A percentile compares a stretch with the other conserved stretches of the same genome.
phyloP scores from a whole-genome alignment of 37 sponge, comb jelly and placozoan species.

The Spongia lamella region DNA sequence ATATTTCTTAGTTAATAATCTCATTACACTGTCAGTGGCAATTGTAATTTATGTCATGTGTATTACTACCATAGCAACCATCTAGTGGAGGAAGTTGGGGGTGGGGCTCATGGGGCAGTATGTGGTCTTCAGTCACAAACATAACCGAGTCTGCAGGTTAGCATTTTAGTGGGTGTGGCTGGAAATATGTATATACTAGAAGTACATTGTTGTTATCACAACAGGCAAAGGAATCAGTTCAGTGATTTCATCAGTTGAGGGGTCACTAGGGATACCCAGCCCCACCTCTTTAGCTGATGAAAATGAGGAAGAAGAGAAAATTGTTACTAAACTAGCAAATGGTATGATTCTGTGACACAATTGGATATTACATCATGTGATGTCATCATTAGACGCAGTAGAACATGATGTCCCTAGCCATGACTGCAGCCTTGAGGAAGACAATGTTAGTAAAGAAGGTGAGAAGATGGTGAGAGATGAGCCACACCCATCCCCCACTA shows the following conservation, averaged over 20 bases:
- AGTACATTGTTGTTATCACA: background rate
- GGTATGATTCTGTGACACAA: too few relatives aligned
- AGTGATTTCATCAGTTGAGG: constrained; percentile 74
- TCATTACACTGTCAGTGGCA: too few relatives aligned
- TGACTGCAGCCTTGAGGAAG: background rate
- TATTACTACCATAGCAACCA: too few relatives aligned
- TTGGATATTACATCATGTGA: too few relatives aligned
- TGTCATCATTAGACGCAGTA: too few relatives aligned
- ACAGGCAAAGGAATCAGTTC: constrained; percentile 24
- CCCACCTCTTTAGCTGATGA: constrained; percentile 27
- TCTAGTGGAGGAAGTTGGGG: constrained; percentile 1
- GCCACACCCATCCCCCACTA: background rate
- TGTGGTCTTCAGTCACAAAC: constrained; percentile 61
- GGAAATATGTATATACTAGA: too few relatives aligned
- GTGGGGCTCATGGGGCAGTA: constrained; percentile 65
- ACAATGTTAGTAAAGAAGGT: background rate
- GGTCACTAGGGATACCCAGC: constrained; percentile 54
- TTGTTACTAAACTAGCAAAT: background rate
- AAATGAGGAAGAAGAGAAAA: background rate
- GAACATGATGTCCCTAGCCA: too few relatives aligned
- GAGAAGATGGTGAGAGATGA: background rate
- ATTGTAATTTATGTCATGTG: too few relatives aligned
- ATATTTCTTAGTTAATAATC: too few relatives aligned
- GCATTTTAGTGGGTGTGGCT: constrained; percentile 9
- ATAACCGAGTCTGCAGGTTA: constrained; percentile 68